Evolutionary conservation across 2,888 invertebrate genomes (phyloP).

Genomic region (Rhagonycha lutea): DNA sequence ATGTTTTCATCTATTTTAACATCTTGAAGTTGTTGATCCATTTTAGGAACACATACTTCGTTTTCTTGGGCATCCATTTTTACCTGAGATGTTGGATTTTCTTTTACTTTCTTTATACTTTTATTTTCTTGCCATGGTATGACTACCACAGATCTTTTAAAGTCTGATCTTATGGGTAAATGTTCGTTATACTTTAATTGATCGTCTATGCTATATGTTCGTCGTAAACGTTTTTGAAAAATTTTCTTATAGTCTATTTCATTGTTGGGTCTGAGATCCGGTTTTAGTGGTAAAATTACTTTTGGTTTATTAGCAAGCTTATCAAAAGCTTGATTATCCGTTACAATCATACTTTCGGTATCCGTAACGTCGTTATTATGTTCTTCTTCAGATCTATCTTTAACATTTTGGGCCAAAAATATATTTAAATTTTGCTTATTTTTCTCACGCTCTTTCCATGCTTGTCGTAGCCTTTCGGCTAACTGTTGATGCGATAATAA

Average conservation of each 20-base stretch:
- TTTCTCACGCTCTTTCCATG: slow-evolving; percentile 55
- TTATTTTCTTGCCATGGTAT: slow-evolving; percentile 43
- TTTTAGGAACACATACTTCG: slow-evolving; percentile 9
- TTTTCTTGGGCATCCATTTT: slow-evolving; percentile 6
- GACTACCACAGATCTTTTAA: slow-evolving; percentile 39
- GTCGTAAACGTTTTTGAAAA: slow-evolving; percentile 38
- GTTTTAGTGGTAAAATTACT: slow-evolving; percentile 33
- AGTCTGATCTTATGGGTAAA: slow-evolving; percentile 20
- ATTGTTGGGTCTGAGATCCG: slow-evolving; percentile 10
- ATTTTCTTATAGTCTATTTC: slow-evolving; percentile 34
- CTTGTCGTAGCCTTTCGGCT: slow-evolving; percentile 55
- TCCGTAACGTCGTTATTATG: slow-evolving; percentile 15
- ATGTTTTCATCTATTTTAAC: slow-evolving; percentile 1
- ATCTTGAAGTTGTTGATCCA: slow-evolving; percentile 2
- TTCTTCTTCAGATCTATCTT: slow-evolving; percentile 40
- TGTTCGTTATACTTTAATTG: slow-evolving; percentile 14
- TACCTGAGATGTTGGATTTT: background rate
- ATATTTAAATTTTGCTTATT: slow-evolving; percentile 65
- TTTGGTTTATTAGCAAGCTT: slow-evolving; percentile 50
- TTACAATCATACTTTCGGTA: slow-evolving; percentile 18
- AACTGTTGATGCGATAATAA: slow-evolving; percentile 56
- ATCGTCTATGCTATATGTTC: slow-evolving; percentile 28
- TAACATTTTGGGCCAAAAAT: slow-evolving; percentile 61
- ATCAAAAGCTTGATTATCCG: slow-evolving; percentile 17
- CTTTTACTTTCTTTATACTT: slow-evolving; percentile 3